Conservation (phyloP, 2,888 invertebrate species). For the Drosophila borealis region DNA sequence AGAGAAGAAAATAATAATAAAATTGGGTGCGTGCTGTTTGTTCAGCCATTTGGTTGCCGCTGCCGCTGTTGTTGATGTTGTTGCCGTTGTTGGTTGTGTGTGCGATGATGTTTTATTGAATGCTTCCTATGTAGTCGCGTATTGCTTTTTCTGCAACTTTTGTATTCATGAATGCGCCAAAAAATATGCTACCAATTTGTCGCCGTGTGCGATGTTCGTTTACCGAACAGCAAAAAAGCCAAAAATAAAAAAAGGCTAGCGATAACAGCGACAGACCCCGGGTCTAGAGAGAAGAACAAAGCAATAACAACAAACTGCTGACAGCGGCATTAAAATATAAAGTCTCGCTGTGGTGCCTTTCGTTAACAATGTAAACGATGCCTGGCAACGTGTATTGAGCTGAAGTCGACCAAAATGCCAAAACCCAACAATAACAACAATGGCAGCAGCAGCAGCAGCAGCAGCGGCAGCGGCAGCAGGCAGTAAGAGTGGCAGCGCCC, state of each 20-base stretch:
- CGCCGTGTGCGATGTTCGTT: conserved; percentile 71
- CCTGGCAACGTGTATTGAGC: conserved; percentile 57
- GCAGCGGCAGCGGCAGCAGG: conserved; percentile 16
- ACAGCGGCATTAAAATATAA: conserved; percentile 78
- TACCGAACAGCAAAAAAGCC: conserved; percentile 35
- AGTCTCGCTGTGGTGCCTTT: conserved; percentile 66
- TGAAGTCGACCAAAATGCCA: conserved; percentile 71
- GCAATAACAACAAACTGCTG: conserved; percentile 79
- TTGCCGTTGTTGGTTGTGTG: conserved; percentile 20
- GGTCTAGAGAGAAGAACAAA: conserved; percentile 62
- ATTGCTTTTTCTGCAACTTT: conserved; percentile 59
- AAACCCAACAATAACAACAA: conserved; percentile 45
- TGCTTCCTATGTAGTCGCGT: conserved; percentile 72
- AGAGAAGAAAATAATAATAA: conserved; percentile 49
- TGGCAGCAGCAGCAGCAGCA: conserved; percentile 21
- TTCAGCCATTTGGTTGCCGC: conserved; percentile 41
- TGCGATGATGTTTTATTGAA: conserved; percentile 76
- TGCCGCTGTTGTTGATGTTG: conserved; percentile 9
- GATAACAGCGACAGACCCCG: conserved; percentile 24
- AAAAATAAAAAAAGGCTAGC: conserved; percentile 15
- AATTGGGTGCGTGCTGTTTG: conserved; percentile 61
- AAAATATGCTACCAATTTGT: conserved; percentile 80
- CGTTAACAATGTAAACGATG: conserved; percentile 78
- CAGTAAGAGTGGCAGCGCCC: conserved; percentile 28
- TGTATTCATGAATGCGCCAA: conserved; percentile 77